phyloP scores from a whole-genome alignment of 2,797 vertebrate genomes.

The Clarias platycephalus region DNA sequence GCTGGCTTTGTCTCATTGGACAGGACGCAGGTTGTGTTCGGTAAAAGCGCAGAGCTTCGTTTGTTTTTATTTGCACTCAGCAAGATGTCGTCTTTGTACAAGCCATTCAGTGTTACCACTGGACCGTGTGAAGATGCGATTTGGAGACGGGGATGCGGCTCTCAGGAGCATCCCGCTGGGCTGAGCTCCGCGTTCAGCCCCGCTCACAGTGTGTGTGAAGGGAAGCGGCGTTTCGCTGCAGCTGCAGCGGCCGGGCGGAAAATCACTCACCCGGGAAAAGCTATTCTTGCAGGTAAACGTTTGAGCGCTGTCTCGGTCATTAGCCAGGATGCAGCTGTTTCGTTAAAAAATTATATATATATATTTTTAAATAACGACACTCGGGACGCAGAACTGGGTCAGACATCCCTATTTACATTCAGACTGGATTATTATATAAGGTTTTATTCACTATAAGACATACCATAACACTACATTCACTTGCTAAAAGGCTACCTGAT shows the following conservation, averaged over 20 bases:
- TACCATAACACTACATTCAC: too few species aligned
- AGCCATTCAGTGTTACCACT: conserved; percentile 72
- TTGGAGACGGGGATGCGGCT: conserved; percentile 58
- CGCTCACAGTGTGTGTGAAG: conserved; percentile 32
- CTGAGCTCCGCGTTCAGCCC: conserved; percentile 44
- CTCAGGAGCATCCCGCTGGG: conserved; percentile 35
- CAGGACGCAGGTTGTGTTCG: neutral
- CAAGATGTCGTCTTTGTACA: conserved; percentile 74
- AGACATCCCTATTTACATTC: conserved; percentile 48
- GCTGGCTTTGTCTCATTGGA: conserved; percentile 54
- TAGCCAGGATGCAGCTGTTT: conserved; percentile 5
- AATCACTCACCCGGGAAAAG: conserved; percentile 75
- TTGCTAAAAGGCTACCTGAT: neutral
- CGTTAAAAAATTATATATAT: too few species aligned
- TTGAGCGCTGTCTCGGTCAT: conserved; percentile 16
- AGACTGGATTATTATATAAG: conserved; percentile 38
- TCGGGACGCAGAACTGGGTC: conserved; percentile 62
- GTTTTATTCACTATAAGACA: too few species aligned
- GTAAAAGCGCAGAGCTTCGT: neutral
- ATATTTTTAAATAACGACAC: conserved; percentile 43
- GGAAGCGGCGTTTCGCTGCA: conserved; percentile 67
- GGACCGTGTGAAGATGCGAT: conserved; percentile 67
- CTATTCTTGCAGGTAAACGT: conserved; percentile 76
- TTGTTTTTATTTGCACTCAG: neutral
- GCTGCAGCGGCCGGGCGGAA: conserved; percentile 68